These are phyloP conservation scores for Ophion ellenae DNA, from an alignment of 2,888 invertebrate genomes.

Conservation along the genomic window DNA sequence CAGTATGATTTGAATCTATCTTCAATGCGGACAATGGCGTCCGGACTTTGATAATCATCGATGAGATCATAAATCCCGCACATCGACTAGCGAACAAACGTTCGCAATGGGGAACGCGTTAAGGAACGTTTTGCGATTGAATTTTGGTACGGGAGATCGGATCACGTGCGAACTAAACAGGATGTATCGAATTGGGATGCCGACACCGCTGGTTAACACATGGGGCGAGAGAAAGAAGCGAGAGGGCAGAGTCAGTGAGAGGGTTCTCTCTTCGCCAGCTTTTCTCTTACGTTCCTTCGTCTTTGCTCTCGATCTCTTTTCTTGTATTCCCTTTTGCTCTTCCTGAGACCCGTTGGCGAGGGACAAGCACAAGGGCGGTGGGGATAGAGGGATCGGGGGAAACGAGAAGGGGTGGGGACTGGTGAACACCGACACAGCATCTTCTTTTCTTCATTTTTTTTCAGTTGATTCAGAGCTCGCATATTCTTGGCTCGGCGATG, in stretches of 20 bases:
- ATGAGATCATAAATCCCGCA: background rate
- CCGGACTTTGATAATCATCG: background rate
- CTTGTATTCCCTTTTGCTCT: conserved; percentile 44
- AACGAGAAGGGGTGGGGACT: background rate
- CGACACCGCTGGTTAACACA: conserved; percentile 75
- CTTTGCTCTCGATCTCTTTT: conserved; percentile 57
- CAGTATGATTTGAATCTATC: background rate
- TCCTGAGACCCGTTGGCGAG: conserved; percentile 19
- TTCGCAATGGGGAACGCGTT: background rate
- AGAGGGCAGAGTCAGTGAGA: conserved; percentile 16
- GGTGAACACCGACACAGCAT: conserved; percentile 25
- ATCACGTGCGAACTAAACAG: conserved; percentile 66
- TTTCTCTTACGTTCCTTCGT: conserved; percentile 41
- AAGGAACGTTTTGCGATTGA: conserved; percentile 11
- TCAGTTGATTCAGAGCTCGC: conserved; percentile 13
- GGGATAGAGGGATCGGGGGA: background rate
- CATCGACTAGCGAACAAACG: background rate
- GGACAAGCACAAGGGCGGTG: conserved; percentile 5
- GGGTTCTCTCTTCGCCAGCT: conserved; percentile 57
- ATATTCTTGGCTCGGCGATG: conserved; percentile 45
- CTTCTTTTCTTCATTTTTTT: conserved; percentile 46
- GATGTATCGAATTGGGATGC: conserved; percentile 72
- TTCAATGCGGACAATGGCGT: too few relatives aligned
- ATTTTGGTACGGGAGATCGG: conserved; percentile 32
- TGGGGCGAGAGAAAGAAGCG: conserved; percentile 68